Evolutionary conservation across 2,888 invertebrate genomes (phyloP), one percentile per base, ranked within the genome.

Genomic region (Rutpela maculata): DNA sequence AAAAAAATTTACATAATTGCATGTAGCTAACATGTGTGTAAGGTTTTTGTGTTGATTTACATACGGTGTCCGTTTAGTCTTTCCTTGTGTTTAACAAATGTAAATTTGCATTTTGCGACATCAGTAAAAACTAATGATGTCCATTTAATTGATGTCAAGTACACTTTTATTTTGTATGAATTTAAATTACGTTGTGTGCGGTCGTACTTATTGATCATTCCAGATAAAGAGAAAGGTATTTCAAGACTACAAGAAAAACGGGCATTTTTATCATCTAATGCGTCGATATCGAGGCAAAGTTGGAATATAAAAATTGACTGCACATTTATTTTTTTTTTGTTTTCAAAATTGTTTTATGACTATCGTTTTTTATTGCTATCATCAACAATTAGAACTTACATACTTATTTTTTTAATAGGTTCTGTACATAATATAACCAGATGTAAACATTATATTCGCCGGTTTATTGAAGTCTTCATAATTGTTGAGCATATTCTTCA

Each of bases 71-170:
- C 59, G 56, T 31, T 68, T 38, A 38, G 60, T 59, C 59, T 26
- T 38, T 56, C 59, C 38, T 63, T 63, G 63, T 63, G 63, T 63
- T 63, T 63, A 63, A 35, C 70, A 59, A 67, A 55, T 35, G 60
- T 15, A 15, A 59, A 70, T 70, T 70, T 70, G 70, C 70, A 70
- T 70, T 59, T 59, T 70, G 59, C 70, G 35, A 59, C 73, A 67
- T 77, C 67, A 50, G 80, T 78, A 82, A 81, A 83, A 84, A 80
- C 82, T 83, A 84, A 85, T 81, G 84, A 85, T 85, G 85, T 85
- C 85, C 85, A 84, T 83, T 83, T 85, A 85, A 85, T 85, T 85
- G 84, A 85, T 84, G 84, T 84, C 83, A 77, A 80, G 77, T 76
- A 74, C 77, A 77, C 76, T 78, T 81, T 80, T 82, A 79, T 79